Evolutionary conservation across 1,140 invertebrate genomes (phyloP), one percentile per base, ranked within the genome.

Genomic region (Anadara kagoshimensis): DNA sequence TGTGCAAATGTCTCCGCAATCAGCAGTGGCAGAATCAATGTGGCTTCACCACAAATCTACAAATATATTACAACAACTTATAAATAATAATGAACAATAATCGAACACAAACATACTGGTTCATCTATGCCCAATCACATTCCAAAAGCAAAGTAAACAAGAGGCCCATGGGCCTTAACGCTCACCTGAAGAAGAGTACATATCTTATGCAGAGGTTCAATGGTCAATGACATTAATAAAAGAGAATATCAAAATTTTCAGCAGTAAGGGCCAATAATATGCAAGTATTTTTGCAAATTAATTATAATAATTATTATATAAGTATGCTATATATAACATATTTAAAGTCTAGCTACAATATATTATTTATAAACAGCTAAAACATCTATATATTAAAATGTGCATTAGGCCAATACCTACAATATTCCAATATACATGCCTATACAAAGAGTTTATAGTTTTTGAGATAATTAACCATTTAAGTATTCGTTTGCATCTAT

Each of bases 1-100:
- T 79, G 78, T 11, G 95, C 97, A 93, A 99, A 99, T 71, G 98
- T 99, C 91, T 98, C 94, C 16, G 94, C 97, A 1, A 99, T 96
- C 58, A 99, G 89, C 43, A 99, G 87, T 2, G 98, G 98, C 89
- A 99, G 97, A 4, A 99, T 92, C 12, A 99, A 90, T 68, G 94
- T 94, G n/a, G 97, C 98, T 89, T 99, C 98, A 5, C 94, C 96
- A 90, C 95, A 97, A 24, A 99, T 91, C 92, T 94, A 72, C 22
- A 80, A 78, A 66, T 14, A 66, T 18, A 57, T 18, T n/a, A 49
- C 11, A 49, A 18, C 14, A 4, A n/a, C n/a, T 49, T 2, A 49
- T 18, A 18, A 49, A 14, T 47, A 16, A 10, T 8, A 47, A 47
- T 10, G 45, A 10, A 47, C 45, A 10, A 10, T 47, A 10, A 47